phyloP scores from a whole-genome alignment of 2,113 vertebrate species.

The Pantherophis guttatus region DNA sequence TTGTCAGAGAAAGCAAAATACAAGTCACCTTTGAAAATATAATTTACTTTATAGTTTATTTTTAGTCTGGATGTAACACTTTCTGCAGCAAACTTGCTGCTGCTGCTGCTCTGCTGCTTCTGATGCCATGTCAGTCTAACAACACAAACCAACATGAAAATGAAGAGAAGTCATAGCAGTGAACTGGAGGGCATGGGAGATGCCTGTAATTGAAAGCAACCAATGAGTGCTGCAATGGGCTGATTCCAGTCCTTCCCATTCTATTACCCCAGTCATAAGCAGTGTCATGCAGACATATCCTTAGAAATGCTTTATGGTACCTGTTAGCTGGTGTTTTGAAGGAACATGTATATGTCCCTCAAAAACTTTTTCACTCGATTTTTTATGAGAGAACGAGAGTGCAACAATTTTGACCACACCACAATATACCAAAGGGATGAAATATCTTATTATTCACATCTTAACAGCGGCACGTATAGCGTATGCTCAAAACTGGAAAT shows the following conservation, averaged over 20 bases:
- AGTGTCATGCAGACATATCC: background rate
- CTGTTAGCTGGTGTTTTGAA: background rate
- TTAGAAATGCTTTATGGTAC: background rate
- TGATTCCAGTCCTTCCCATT: background rate
- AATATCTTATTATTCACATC: no score
- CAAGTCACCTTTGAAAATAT: background rate
- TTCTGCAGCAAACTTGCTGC: background rate
- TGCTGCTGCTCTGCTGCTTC: background rate
- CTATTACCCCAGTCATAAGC: background rate
- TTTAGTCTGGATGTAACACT: background rate
- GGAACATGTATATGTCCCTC: background rate
- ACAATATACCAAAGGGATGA: no score
- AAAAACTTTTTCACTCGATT: slow-evolving; percentile 1
- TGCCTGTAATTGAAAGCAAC: background rate
- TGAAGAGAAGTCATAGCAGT: background rate
- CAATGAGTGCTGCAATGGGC: background rate
- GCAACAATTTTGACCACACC: background rate
- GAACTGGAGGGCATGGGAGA: background rate
- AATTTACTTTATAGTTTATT: background rate
- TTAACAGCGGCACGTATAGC: no score
- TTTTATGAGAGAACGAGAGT: background rate
- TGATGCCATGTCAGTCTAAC: background rate
- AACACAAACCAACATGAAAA: background rate
- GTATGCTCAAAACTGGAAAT: no score
- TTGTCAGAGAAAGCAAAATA: background rate